These are phyloP conservation scores for Chaetorhynchus papuensis DNA, from an alignment of 2,113 vertebrate species.

Conservation along the genomic window DNA sequence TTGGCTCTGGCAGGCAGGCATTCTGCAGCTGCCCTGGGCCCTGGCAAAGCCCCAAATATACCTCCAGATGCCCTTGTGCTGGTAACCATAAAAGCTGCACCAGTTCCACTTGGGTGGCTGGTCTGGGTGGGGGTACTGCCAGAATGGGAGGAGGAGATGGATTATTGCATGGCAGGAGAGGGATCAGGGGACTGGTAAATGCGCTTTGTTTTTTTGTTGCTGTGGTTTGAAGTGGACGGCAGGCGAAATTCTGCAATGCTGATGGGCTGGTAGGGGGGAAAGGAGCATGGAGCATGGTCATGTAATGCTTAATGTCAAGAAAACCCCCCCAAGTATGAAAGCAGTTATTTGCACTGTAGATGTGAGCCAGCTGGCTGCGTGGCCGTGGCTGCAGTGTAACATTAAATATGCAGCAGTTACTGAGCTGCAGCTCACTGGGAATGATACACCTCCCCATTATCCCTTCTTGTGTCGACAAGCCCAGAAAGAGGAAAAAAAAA, in stretches of 20 bases:
- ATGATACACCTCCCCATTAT: conserved; percentile 17
- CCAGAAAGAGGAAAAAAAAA: background rate
- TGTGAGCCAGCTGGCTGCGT: conserved; percentile 2
- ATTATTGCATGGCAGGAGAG: background rate
- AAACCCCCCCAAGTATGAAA: background rate
- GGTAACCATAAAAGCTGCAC: background rate
- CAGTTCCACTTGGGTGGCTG: background rate
- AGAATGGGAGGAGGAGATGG: background rate
- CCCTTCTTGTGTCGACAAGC: background rate
- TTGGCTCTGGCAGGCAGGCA: background rate
- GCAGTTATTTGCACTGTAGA: background rate
- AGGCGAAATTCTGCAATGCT: background rate
- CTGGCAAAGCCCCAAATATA: background rate
- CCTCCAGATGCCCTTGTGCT: background rate
- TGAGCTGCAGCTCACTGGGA: conserved; percentile 9
- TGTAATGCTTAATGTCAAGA: background rate
- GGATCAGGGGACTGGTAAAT: background rate
- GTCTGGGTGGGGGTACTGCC: background rate
- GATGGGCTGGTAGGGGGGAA: background rate
- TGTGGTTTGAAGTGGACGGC: background rate
- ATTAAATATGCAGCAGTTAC: conserved; percentile 41
- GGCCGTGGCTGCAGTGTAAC: background rate
- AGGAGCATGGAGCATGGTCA: background rate
- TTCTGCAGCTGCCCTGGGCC: background rate
- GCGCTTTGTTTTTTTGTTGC: background rate